Evolutionary conservation across 2,113 vertebrate species (phyloP).

Genomic region (Zosterops pallidus): DNA sequence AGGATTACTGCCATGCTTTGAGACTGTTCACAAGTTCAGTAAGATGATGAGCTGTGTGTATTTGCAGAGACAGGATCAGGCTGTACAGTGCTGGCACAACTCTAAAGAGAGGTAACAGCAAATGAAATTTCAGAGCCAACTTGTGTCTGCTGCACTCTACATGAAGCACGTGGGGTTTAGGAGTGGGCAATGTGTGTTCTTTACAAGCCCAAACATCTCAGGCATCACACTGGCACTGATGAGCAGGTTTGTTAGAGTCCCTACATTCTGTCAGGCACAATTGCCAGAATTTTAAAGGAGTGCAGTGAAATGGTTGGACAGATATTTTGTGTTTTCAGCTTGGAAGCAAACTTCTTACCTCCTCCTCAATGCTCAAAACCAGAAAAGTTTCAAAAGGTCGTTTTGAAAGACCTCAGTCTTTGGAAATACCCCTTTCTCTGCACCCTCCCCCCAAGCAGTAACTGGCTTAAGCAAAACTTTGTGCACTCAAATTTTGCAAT

Average conservation of each 20-base stretch:
- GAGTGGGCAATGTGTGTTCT: neutral
- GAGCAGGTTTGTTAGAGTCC: neutral
- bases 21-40: neutral
- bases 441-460: neutral
- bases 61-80: neutral
- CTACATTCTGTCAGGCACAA: neutral
- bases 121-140: neutral
- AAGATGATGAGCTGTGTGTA: neutral
- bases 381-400: constrained; percentile 36
- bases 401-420: constrained; percentile 55
- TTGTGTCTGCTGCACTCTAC: neutral
- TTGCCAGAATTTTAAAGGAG: neutral
- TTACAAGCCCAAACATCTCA: neutral
- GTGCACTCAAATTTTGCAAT: constrained; percentile 24
- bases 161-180: neutral
- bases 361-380: neutral
- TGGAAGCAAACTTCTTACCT: neutral
- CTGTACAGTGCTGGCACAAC: neutral
- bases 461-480: constrained; percentile 21
- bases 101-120: neutral
- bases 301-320: neutral
- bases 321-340: neutral
- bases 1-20: neutral
- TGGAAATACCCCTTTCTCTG: neutral
- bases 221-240: neutral